Evolutionary conservation across 64 coral and sea anemone genomes (phyloP), one percentile per base, ranked within the genome.

Genomic region (Montipora cactus): DNA sequence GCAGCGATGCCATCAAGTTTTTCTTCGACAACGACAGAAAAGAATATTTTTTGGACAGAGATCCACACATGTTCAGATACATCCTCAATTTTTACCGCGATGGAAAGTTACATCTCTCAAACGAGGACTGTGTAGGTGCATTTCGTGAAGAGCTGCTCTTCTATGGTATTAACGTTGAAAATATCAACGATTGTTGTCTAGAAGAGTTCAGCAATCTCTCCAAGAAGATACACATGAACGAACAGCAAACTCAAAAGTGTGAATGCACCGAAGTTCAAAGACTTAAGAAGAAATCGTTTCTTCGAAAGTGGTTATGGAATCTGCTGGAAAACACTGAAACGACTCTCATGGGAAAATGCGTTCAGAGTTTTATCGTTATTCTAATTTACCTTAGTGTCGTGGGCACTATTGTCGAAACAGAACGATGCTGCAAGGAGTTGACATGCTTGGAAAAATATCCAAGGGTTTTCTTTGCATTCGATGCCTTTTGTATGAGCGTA

Each of bases 31-130:
- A 87, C 11, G 94, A 95, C 6, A 95, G 86, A 4, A 72, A 82
- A 5, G 94, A 95, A 69, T 95, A 95, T 67, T 92, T 95, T 51
- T 53, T 95, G 8, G 90, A 95, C 22, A 51, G 94, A 76, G 94
- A 95, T 22, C 94, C 94, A 1, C 89, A 92, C 52, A 95, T 95
- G 77, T 95, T 95, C 82, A 64, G 90, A 1, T 95, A 95, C 84
- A 91, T 95, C 53, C 80, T 95, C 19, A 92, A 92, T 18, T 95
- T 86, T 53, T 95, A 95, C 77, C 86, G 88, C 22, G 84, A 79
- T 4, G 94, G 94, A 16, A 95, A 92, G 50, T 58, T 95, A 11
- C 94, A 95, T 58, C 87, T 86, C 5, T 95, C 90, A 11, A 72
- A 75, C 10, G 94, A 91, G 7, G 90, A 92, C n/a, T 95, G 94